These are phyloP conservation scores for Eledone cirrhosa DNA, from an alignment of 2,888 invertebrate genomes.

Conservation along the genomic window DNA sequence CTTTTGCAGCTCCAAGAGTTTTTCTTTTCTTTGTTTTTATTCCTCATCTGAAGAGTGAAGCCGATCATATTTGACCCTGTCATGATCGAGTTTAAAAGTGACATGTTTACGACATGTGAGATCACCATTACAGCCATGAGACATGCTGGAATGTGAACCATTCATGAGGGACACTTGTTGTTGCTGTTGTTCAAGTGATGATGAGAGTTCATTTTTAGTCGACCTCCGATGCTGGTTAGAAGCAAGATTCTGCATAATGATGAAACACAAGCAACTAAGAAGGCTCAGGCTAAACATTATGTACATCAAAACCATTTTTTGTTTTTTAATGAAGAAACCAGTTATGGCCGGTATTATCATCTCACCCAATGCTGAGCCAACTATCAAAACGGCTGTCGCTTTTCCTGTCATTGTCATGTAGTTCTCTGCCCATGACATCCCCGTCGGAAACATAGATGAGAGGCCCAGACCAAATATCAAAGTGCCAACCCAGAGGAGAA, in stretches of 20 bases:
- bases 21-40: not conserved
- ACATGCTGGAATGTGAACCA: not conserved
- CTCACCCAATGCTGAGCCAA: conserved; percentile 67
- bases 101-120: conserved; percentile 11
- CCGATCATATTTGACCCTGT: conserved; percentile 23
- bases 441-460: conserved; percentile 68
- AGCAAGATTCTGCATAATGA: conserved; percentile 62
- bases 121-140: not conserved
- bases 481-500: conserved; percentile 65
- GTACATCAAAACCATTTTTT: conserved; percentile 65
- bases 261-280: conserved; percentile 54
- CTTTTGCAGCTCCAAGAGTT: too few relatives aligned
- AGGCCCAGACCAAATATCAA: conserved; percentile 66
- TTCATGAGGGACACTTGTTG: conserved; percentile 15
- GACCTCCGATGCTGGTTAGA: conserved; percentile 37
- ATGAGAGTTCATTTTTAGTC: not conserved
- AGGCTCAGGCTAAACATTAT: conserved; percentile 55
- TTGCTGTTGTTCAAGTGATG: not conserved
- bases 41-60: conserved; percentile 17
- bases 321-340: conserved; percentile 61
- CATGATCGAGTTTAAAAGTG: conserved; percentile 28
- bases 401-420: conserved; percentile 68
- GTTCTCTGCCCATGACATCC: conserved; percentile 68
- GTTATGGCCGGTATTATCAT: conserved; percentile 66
- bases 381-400: conserved; percentile 66